phyloP scores from a whole-genome alignment of 2,113 vertebrate genomes.

The Phalacrocorax brasilianus region DNA sequence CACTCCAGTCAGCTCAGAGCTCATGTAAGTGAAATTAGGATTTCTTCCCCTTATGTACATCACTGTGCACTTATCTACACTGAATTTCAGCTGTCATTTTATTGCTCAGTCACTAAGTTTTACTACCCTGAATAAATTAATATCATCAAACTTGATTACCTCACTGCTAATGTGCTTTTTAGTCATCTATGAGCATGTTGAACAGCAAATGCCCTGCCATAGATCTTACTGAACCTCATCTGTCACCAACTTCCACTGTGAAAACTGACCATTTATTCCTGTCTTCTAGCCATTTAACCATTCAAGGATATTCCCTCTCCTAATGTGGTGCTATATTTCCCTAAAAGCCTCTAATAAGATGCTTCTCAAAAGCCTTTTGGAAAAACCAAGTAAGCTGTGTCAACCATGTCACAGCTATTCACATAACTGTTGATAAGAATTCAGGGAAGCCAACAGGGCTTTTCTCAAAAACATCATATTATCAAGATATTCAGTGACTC shows the following conservation, averaged over 20 bases:
- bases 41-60: not conserved
- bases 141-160: slow-evolving; percentile 14
- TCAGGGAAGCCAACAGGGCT: not conserved
- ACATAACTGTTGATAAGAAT: not conserved
- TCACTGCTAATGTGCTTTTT: not conserved
- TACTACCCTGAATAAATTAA: slow-evolving; percentile 32
- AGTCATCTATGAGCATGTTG: not conserved
- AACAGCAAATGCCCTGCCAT: not conserved
- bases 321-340: not conserved
- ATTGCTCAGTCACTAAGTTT: slow-evolving; percentile 45
- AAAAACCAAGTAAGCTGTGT: not conserved
- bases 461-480: not conserved
- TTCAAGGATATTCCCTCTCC: not conserved
- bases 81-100: slow-evolving; percentile 30
- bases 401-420: not conserved
- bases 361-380: not conserved
- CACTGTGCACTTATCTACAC: not conserved
- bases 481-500: not conserved
- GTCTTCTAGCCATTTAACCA: not conserved
- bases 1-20: not conserved
- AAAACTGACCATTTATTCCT: not conserved
- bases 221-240: not conserved
- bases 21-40: not conserved
- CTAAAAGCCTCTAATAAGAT: not conserved
- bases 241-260: not conserved